Percentiles rank a stretch among this genome's conserved stretches.
Evolutionary conservation across 2,797 vertebrate genomes (phyloP).

Genomic region (Geotrypetes seraphini): DNA sequence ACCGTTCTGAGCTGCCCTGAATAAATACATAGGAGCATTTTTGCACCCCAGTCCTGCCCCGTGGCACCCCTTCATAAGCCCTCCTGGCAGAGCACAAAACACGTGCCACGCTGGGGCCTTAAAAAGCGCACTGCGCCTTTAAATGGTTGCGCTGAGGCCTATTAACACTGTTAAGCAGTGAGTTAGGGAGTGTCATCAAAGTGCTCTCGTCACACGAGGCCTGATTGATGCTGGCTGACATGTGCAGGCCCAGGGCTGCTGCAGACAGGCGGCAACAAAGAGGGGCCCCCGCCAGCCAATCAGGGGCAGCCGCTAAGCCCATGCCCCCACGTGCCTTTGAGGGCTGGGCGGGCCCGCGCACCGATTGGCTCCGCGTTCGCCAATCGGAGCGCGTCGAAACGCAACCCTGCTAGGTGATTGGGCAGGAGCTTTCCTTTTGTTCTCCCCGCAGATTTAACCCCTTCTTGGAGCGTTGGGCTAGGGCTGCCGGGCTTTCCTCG

Average conservation of each 20-base stretch:
- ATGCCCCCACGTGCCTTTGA: conserved; percentile 14
- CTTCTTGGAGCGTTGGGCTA: too few species aligned
- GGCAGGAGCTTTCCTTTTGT: conserved; percentile 6
- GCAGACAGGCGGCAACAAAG: conserved; percentile 13
- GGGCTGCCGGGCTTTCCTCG: too few species aligned
- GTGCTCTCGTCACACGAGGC: conserved; percentile 9
- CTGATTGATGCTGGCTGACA: conserved; percentile 14
- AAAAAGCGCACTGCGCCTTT: conserved; percentile 1
- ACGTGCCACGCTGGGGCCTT: too few species aligned
- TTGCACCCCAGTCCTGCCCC: too few species aligned
- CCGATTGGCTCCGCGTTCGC: not conserved
- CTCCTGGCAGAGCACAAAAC: too few species aligned
- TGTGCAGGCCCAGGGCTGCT: conserved; percentile 8
- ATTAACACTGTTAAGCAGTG: conserved; percentile 16
- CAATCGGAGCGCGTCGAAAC: conserved; percentile 1
- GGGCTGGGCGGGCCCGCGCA: not conserved
- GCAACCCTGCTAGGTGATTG: not conserved
- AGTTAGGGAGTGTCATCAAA: conserved; percentile 15
- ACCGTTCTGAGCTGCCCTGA: too few species aligned
- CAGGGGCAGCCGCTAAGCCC: conserved; percentile 18
- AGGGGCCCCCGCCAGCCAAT: conserved; percentile 12
- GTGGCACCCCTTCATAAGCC: too few species aligned
- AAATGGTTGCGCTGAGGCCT: conserved; percentile 1
- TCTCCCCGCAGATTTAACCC: conserved; percentile 5
- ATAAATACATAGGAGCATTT: too few species aligned